Evolutionary conservation across 2,888 invertebrate genomes (phyloP).

Genomic region (Drosophila merina): DNA sequence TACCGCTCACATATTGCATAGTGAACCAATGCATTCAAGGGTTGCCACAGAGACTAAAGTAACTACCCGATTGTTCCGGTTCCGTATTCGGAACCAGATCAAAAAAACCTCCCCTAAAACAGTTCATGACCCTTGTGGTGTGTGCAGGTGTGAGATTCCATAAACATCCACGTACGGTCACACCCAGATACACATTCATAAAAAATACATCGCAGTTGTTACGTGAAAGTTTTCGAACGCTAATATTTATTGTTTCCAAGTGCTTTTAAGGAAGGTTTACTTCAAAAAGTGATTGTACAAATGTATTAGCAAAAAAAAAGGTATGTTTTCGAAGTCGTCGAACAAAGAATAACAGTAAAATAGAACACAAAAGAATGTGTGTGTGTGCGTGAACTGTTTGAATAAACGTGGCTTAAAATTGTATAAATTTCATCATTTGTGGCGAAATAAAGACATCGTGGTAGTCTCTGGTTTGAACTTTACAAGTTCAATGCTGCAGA

Average conservation of each 20-base stretch:
- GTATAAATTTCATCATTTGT: not conserved
- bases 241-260: constrained; percentile 57
- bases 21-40: not conserved
- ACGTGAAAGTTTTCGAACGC: constrained; percentile 70
- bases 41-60: not conserved
- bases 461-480: no score
- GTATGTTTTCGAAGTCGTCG: constrained; percentile 51
- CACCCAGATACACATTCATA: constrained; percentile 41
- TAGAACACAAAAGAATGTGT: constrained; percentile 22
- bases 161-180: not conserved
- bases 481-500: no score
- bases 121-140: not conserved
- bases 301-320: constrained; percentile 65
- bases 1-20: not conserved
- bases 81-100: not conserved
- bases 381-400: constrained; percentile 29
- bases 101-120: not conserved
- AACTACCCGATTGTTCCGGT: not conserved
- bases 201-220: constrained; percentile 66
- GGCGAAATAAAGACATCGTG: not conserved
- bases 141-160: not conserved
- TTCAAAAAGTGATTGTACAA: constrained; percentile 61
- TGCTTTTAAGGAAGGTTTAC: constrained; percentile 50
- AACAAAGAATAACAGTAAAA: constrained; percentile 3
- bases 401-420: constrained; percentile 64